A percentile compares a stretch with the other conserved stretches of the same genome.
These are phyloP conservation scores for Polypedilum vanderplanki DNA, from an alignment of 1,140 invertebrate genomes.

Conservation along the genomic window DNA sequence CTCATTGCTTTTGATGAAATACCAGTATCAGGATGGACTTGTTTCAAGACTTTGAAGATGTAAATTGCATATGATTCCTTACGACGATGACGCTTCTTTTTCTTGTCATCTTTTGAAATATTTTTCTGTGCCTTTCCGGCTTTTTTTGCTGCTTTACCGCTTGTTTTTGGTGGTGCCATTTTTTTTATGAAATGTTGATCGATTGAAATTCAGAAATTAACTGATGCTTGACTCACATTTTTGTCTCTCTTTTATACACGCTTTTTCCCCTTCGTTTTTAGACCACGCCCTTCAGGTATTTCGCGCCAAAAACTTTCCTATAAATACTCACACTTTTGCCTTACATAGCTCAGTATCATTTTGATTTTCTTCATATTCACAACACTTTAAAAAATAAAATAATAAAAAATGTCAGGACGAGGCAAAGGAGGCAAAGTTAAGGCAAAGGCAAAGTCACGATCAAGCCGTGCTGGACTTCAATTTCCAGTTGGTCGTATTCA, in stretches of 20 bases:
- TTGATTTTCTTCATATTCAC: background rate
- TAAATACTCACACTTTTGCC: background rate
- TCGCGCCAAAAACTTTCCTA: background rate
- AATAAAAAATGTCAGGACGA: constrained; percentile 48
- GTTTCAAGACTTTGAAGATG: constrained; percentile 63
- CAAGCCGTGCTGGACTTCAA: constrained; percentile 58
- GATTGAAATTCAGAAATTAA: background rate
- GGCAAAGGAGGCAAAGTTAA: constrained; percentile 57
- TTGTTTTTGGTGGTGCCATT: constrained; percentile 44
- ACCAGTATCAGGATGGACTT: constrained; percentile 61
- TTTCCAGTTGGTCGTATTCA: constrained; percentile 67
- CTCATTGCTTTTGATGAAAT: constrained; percentile 57
- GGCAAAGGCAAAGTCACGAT: no score
- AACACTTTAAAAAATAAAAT: background rate
- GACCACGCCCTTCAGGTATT: background rate
- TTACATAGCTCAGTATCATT: background rate
- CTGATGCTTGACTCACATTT: background rate
- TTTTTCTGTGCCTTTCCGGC: constrained; percentile 52
- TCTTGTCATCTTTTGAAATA: constrained; percentile 49
- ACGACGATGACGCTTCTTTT: constrained; percentile 49
- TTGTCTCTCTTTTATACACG: background rate
- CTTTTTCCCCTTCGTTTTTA: background rate
- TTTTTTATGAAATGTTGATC: background rate
- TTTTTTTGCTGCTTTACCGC: constrained; percentile 48
- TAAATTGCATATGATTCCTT: constrained; percentile 65